Conservation (phyloP, 1,140 invertebrate species). For the Diuraphis noxia region DNA sequence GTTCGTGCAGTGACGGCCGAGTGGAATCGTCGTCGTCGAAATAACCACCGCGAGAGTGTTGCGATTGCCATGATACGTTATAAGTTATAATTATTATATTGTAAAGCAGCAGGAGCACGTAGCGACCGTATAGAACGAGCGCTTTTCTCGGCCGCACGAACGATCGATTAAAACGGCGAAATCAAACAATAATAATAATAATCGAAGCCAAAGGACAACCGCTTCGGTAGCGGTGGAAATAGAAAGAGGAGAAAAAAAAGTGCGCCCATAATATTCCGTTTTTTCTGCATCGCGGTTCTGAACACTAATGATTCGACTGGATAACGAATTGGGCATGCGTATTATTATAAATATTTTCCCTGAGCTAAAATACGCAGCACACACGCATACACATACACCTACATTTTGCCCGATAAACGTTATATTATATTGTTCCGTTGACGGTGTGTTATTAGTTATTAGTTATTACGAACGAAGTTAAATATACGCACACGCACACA, state of each 20-base stretch:
- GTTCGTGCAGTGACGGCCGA: neutral
- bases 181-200: conserved; percentile 2
- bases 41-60: neutral
- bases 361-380: neutral
- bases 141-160: neutral
- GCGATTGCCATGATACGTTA: neutral
- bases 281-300: neutral
- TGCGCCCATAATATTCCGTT: neutral
- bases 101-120: neutral
- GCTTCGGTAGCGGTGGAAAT: neutral
- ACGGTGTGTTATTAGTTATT: neutral
- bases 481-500: neutral
- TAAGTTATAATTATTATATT: neutral
- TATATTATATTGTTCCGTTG: neutral
- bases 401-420: neutral
- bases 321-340: conserved; percentile 22
- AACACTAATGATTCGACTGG: conserved; percentile 16
- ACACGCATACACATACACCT: neutral
- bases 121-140: neutral
- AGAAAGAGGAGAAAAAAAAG: neutral
- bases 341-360: conserved; percentile 20
- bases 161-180: neutral
- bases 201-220: neutral
- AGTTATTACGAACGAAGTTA: neutral
- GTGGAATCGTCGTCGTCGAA: neutral